phyloP scores from a whole-genome alignment of 2,888 invertebrate genomes.

The Copidosoma aretas region DNA sequence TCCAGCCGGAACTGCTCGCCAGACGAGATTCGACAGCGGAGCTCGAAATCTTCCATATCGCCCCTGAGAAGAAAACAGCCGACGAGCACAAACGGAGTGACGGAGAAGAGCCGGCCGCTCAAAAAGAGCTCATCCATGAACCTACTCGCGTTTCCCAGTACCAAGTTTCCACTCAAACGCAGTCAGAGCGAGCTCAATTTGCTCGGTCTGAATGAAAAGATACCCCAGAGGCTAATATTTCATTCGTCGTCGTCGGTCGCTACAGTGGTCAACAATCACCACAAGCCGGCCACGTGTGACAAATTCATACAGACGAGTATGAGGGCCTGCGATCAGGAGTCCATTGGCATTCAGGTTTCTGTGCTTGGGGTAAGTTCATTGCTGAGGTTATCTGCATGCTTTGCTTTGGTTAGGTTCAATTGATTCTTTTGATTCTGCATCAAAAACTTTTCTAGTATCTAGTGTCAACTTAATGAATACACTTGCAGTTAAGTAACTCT shows the following conservation, averaged over 20 bases:
- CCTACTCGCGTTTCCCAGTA: constrained; percentile 45
- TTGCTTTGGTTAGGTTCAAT: not conserved
- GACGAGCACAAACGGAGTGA: not conserved
- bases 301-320: constrained; percentile 58
- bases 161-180: constrained; percentile 50
- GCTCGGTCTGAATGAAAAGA: constrained; percentile 47
- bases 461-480: not conserved
- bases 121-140: constrained; percentile 60
- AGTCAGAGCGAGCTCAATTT: constrained; percentile 60
- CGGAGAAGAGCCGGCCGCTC: constrained; percentile 35
- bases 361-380: constrained; percentile 43
- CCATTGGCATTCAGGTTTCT: constrained; percentile 58
- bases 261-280: constrained; percentile 57
- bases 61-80: not conserved
- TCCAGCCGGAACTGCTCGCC: not conserved
- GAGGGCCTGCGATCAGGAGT: constrained; percentile 50
- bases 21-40: not conserved
- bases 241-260: constrained; percentile 61
- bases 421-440: no score
- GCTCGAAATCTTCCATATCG: not conserved
- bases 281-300: constrained; percentile 56
- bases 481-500: not conserved
- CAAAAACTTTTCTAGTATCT: no score
- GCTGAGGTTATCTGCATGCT: not conserved
- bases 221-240: constrained; percentile 51